Base-by-base conservation (phyloP, 2,888 invertebrate genomes). In the Autographa pulchrina region DNA sequence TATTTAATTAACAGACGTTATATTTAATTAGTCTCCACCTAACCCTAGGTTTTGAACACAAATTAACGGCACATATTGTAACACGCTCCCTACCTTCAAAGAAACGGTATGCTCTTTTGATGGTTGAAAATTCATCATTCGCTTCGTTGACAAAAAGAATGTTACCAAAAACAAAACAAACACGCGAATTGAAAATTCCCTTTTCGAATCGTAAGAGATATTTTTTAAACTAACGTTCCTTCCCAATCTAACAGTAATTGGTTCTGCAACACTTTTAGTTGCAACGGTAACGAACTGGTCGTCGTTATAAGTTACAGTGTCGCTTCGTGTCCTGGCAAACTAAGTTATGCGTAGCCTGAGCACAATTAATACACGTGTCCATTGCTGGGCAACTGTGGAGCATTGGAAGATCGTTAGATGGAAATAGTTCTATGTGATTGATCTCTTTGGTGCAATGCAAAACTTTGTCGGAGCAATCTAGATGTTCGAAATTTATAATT, bases 221-320 rank as follows among this genome's bases (percentile, higher is more conserved):
- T 56, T 56, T 56, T 56, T 20, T 11, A 9, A 56, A 56, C 54
- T 56, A 56, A 56, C 63, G 56, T 16, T 41, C 18, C 31, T 16
- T 35, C 62, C 59, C 41, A 61, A 72, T 43, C 61, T 18, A 2
- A 58, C 43, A 62, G 38, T 75, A 75, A 77, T 66, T 75, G 60
- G 61, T 31, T n/a, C 13, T 18, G 32, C 48, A 61, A 32, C 56
- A 66, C 72, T 77, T 63, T 64, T 68, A 63, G 38, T 38, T 35
- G 8, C 20, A 61, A 77, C 62, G 62, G 64, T 67, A 68, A 65
- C 58, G 38, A 68, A 72, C 52, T 35, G 25, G 41, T 67, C 35
- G 14, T 52, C 41, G 64, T 76, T 62, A 59, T 32, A 67, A 74
- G 62, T 65, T 48, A 32, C 14, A 1, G 38, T 8, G n/a, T 35